A percentile compares a stretch with the other conserved stretches of the same genome.
phyloP scores from a whole-genome alignment of 2,797 vertebrate species.

The Microcaecilia unicolor region DNA sequence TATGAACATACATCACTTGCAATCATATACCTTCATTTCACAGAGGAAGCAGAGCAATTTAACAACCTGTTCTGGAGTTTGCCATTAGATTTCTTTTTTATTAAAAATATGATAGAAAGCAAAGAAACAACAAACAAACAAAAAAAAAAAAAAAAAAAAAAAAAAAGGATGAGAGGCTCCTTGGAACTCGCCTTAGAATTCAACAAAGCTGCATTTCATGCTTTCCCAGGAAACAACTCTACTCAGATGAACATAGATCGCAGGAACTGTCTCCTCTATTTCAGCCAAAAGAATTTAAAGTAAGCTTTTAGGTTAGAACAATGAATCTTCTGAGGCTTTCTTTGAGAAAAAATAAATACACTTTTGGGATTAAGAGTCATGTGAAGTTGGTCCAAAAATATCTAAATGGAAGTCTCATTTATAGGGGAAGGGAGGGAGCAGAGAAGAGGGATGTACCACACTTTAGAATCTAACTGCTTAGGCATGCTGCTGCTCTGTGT shows the following conservation, averaged over 20 bases:
- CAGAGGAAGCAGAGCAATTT: conserved; percentile 5
- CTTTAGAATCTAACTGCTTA: too few relatives aligned
- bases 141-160: too few relatives aligned
- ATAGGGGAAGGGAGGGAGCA: too few relatives aligned
- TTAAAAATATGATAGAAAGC: conserved; percentile 17
- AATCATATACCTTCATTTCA: conserved; percentile 8
- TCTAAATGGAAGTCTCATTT: conserved; percentile 14
- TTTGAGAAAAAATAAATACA: conserved; percentile 17
- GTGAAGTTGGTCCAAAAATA: conserved; percentile 8
- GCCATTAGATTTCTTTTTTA: too few relatives aligned
- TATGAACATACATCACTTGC: too few relatives aligned
- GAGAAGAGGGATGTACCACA: too few relatives aligned
- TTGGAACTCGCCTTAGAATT: neutral
- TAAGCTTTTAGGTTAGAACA: conserved; percentile 10
- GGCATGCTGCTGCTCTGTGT: too few relatives aligned
- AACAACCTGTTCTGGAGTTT: conserved; percentile 8
- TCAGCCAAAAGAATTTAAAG: conserved; percentile 1
- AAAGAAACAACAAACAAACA: neutral
- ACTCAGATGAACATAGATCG: conserved; percentile 7
- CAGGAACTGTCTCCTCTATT: conserved; percentile 11
- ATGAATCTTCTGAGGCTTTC: conserved; percentile 17
- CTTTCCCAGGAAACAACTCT: neutral
- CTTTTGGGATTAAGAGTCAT: conserved; percentile 17
- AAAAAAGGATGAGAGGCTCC: conserved; percentile 2
- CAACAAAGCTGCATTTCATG: conserved; percentile 3